Conservation (phyloP, 1,140 invertebrate species). For the Listronotus oregonensis region DNA sequence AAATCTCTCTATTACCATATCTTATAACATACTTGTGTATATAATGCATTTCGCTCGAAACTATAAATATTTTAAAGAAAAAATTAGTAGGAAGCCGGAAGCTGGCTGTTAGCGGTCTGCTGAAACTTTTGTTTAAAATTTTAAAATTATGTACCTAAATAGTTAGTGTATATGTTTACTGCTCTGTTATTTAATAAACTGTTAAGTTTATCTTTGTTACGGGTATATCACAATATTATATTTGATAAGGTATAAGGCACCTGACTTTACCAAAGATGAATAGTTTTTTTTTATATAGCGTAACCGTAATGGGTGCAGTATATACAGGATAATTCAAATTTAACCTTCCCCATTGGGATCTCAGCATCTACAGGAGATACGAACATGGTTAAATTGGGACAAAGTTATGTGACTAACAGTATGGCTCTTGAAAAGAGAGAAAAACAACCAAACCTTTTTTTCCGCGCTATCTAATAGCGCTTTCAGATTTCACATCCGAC, state of each 20-base stretch:
- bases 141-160: slow-evolving; percentile 8
- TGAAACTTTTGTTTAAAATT: slow-evolving; percentile 11
- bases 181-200: slow-evolving; percentile 10
- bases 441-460: too few relatives aligned
- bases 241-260: not conserved
- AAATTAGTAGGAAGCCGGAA: slow-evolving; percentile 17
- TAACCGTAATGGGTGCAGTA: too few relatives aligned
- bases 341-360: too few relatives aligned
- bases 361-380: too few relatives aligned
- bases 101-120: slow-evolving; percentile 12
- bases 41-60: not conserved
- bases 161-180: slow-evolving; percentile 19
- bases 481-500: too few relatives aligned
- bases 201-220: slow-evolving; percentile 6
- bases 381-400: too few relatives aligned
- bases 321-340: too few relatives aligned
- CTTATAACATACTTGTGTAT: not conserved
- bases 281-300: too few relatives aligned
- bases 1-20: not conserved
- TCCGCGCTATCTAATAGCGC: too few relatives aligned
- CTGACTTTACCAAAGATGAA: not conserved
- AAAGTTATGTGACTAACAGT: too few relatives aligned
- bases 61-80: slow-evolving; percentile 22
- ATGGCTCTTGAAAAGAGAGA: too few relatives aligned
- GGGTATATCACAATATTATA: slow-evolving; percentile 8